Base-by-base conservation (phyloP, 2,797 vertebrate species). In the Chromobotia macracanthus region DNA sequence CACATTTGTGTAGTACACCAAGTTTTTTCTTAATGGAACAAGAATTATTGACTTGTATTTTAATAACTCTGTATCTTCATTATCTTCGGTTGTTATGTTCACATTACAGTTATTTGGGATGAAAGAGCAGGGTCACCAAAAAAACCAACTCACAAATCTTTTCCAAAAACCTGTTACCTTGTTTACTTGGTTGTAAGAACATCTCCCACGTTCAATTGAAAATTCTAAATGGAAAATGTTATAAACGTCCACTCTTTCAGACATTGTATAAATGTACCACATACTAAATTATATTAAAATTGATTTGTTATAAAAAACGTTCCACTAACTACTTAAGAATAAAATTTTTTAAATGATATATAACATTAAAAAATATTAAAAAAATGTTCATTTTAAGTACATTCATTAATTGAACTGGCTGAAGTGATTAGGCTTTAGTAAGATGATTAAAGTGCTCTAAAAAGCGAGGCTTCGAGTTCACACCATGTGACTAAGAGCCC, bases 401-500 rank as follows among this genome's bases (percentile, higher is more conserved):
- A 7, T 60, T 16, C 23, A 16, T 60, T 28, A 60, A 25, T 25
- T 60, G 12, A 6, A 58, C 23, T 5, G 21, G n/a, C 8, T 2
- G 5, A 48, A 77, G n/a, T 38, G 25, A 70, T 70, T 70, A 38
- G 18, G 19, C 55, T 61, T 70, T 41, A n/a, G 19, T 38, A 38
- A 35, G 38, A 38, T 64, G 1, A 61, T 77, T 70, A 13, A 77
- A 61, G 55, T 69, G 41, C 53, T 21, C 64, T 56, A 15, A 48
- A n/a, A 38, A 44, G 28, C 10, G 18, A 67, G 41, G 10, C 12
- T 50, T 69, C 18, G 21, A 31, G 41, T 50, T 2, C 23, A 50
- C 75, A 60, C 12, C 31, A n/a, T 10, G 48, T 55, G 48, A 65
- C 72, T 19, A 77, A 69, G n/a, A 50, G 35, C 44, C 41, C 28